Percentiles rank a stretch among this genome's conserved stretches.
Conservation (phyloP, 2,888 invertebrate genomes). For the Lampropteryx suffumata region DNA sequence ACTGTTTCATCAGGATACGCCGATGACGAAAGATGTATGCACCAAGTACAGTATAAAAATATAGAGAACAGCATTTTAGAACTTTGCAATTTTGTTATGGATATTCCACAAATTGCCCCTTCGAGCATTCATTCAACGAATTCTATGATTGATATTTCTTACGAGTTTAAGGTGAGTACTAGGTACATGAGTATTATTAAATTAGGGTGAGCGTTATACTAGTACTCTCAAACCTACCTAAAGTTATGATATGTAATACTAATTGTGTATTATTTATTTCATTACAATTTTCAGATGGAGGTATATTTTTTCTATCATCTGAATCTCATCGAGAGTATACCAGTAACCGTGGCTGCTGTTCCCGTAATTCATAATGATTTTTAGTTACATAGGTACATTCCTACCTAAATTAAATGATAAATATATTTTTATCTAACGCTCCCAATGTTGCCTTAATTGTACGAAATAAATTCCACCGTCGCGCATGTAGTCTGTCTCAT, state of each 20-base stretch:
- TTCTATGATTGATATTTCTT: conserved; percentile 63
- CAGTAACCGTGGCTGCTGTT: conserved; percentile 53
- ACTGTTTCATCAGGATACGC: conserved; percentile 57
- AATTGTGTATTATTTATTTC: neutral
- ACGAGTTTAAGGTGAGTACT: conserved; percentile 56
- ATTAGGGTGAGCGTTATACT: too few species aligned
- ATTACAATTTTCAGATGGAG: conserved; percentile 48
- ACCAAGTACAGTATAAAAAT: conserved; percentile 46
- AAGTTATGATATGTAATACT: too few species aligned
- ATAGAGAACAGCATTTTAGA: conserved; percentile 51
- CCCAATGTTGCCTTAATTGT: too few species aligned
- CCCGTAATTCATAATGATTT: conserved; percentile 59
- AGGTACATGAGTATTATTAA: too few species aligned
- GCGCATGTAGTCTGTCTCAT: too few species aligned
- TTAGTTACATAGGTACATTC: conserved; percentile 8
- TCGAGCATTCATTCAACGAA: conserved; percentile 55
- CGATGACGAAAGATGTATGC: conserved; percentile 54
- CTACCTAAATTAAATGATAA: too few species aligned
- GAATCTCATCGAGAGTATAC: conserved; percentile 52
- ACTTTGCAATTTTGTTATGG: conserved; percentile 54
- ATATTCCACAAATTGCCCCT: conserved; percentile 61
- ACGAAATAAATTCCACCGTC: too few species aligned
- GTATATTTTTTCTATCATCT: conserved; percentile 52
- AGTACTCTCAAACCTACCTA: too few species aligned
- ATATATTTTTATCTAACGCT: too few species aligned